phyloP scores from a whole-genome alignment of 2,888 invertebrate species.

The Noctua comes region DNA sequence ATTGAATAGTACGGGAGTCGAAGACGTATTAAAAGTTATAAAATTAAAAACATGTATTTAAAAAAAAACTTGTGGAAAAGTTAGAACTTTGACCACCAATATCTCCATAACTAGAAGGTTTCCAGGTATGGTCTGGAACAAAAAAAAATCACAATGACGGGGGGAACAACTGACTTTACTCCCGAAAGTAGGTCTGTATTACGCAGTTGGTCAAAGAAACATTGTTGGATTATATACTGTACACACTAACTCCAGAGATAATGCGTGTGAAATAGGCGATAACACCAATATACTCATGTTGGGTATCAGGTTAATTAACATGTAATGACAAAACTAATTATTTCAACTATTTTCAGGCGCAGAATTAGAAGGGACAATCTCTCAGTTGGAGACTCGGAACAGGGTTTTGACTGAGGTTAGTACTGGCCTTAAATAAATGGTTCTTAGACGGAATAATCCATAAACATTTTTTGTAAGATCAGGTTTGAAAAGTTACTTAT shows the following conservation, averaged over 20 bases:
- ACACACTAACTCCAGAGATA: no score
- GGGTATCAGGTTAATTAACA: background rate
- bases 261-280: background rate
- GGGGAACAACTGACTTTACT: no score
- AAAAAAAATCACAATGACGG: no score
- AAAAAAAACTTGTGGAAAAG: no score
- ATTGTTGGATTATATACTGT: background rate
- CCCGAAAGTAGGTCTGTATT: no score
- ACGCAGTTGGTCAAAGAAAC: background rate
- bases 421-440: background rate
- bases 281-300: background rate
- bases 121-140: no score
- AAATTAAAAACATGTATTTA: no score
- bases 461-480: background rate
- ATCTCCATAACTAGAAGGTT: no score
- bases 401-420: conserved; percentile 91
- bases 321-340: background rate
- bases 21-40: no score
- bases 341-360: conserved; percentile 76
- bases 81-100: no score
- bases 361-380: conserved; percentile 90
- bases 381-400: conserved; percentile 92
- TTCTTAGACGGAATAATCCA: background rate
- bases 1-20: no score
- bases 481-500: background rate